phyloP scores from a whole-genome alignment of 37 sponge, comb jelly and placozoan species.

The Dysidea cf. avara region DNA sequence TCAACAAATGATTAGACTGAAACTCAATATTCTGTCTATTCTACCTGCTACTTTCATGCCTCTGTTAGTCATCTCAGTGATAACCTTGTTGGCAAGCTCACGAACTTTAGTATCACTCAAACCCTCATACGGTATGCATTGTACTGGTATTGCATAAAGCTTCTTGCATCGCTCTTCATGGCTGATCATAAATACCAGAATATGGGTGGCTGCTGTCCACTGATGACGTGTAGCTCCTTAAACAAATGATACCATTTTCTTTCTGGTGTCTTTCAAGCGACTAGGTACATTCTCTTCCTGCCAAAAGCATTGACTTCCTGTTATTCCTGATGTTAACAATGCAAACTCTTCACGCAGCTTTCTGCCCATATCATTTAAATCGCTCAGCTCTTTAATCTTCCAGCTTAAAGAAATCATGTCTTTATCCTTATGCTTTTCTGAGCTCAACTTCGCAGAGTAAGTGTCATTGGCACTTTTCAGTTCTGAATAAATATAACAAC shows the following conservation, averaged over 20 bases:
- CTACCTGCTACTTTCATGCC: neutral
- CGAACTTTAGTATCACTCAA: neutral
- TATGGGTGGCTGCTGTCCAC: constrained; percentile 35
- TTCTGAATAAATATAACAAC: too few species aligned
- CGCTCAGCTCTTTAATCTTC: neutral
- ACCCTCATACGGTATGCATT: constrained; percentile 2
- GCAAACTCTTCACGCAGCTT: neutral
- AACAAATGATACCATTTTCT: neutral
- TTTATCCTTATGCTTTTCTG: too few species aligned
- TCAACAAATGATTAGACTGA: too few species aligned
- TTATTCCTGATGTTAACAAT: too few species aligned
- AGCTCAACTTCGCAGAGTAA: too few species aligned
- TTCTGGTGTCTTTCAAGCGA: neutral
- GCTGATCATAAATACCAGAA: constrained; percentile 29
- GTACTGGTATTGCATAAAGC: constrained; percentile 38
- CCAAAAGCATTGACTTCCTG: too few species aligned
- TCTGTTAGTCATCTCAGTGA: neutral
- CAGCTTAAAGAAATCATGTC: too few species aligned
- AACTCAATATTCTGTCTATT: too few species aligned
- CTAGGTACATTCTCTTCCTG: neutral
- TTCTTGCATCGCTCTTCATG: constrained; percentile 8
- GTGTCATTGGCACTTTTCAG: too few species aligned
- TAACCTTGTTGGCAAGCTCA: neutral
- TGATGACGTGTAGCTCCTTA: neutral
- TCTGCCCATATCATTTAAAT: neutral